phyloP scores from a whole-genome alignment of 1,140 invertebrate genomes.

The Drosophila bipectinata region DNA sequence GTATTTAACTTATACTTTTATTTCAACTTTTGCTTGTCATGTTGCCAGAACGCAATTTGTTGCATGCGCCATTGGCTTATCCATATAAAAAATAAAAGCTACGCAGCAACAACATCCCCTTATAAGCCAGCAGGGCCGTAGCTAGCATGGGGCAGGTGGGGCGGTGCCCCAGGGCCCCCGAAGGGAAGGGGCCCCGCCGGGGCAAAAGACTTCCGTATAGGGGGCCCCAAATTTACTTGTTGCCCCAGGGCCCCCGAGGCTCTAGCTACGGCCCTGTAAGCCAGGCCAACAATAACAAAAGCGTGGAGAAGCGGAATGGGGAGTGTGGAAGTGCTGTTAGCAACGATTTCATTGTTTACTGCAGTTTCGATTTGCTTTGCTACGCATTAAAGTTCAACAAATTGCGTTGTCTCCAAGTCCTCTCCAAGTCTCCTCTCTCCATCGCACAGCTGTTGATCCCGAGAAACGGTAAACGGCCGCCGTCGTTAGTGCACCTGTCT shows the following conservation, averaged over 20 bases:
- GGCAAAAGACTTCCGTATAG: too few relatives aligned
- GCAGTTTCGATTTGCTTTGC: slow-evolving; percentile 39
- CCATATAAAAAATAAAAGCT: slow-evolving; percentile 21
- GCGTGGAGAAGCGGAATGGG: slow-evolving; percentile 1
- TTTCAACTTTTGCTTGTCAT: slow-evolving; percentile 3
- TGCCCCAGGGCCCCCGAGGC: too few relatives aligned
- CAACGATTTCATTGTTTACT: slow-evolving; percentile 43
- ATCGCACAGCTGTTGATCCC: slow-evolving; percentile 62
- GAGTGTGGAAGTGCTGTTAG: slow-evolving; percentile 11
- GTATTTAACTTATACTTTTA: background rate
- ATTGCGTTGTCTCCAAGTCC: slow-evolving; percentile 48
- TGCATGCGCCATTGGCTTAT: slow-evolving; percentile 42
- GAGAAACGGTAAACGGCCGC: slow-evolving; percentile 49
- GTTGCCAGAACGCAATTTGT: slow-evolving; percentile 53
- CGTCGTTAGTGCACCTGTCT: slow-evolving; percentile 56
- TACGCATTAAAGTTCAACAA: slow-evolving; percentile 60
- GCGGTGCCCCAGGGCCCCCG: too few relatives aligned
- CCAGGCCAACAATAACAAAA: slow-evolving; percentile 35
- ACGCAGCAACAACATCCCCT: slow-evolving; percentile 33
- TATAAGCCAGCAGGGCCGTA: slow-evolving; percentile 15
- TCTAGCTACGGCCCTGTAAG: too few relatives aligned
- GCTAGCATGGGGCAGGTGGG: too few relatives aligned
- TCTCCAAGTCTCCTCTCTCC: background rate
- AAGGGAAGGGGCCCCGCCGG: too few relatives aligned
- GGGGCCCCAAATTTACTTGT: too few relatives aligned